These are phyloP conservation scores for Cheilosia scutellata DNA, from an alignment of 2,888 invertebrate genomes.

Conservation along the genomic window DNA sequence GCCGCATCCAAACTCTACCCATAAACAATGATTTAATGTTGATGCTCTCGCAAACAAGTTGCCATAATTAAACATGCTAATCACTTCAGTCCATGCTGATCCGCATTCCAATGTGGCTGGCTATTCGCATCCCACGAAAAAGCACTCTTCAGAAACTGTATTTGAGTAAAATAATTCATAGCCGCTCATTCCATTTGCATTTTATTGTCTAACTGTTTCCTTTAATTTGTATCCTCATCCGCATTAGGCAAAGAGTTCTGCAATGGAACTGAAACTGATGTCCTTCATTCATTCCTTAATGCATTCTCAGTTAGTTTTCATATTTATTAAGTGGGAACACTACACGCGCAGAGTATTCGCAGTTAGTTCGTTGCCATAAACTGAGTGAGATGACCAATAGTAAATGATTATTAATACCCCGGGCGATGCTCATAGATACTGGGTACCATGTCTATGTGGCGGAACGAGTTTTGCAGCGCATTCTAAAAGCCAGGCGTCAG, in stretches of 20 bases:
- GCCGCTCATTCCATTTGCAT: conserved; percentile 18
- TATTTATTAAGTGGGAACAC: conserved; percentile 67
- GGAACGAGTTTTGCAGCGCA: conserved; percentile 63
- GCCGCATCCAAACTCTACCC: background rate
- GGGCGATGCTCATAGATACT: conserved; percentile 47
- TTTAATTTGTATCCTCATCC: conserved; percentile 39
- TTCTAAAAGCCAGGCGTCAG: conserved; percentile 29
- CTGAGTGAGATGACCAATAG: conserved; percentile 52
- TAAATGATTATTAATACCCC: conserved; percentile 64
- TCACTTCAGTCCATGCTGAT: background rate
- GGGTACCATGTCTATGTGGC: conserved; percentile 20
- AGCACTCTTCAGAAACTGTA: background rate
- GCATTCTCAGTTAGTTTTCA: conserved; percentile 24
- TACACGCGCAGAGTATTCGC: conserved; percentile 33
- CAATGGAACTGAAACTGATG: conserved; percentile 23
- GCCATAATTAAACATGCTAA: conserved; percentile 2
- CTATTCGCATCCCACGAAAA: background rate
- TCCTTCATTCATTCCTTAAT: conserved; percentile 47
- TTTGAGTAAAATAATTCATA: background rate
- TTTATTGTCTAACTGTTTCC: conserved; percentile 51
- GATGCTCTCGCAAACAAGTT: conserved; percentile 6
- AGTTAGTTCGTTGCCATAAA: conserved; percentile 47
- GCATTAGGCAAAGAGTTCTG: conserved; percentile 15
- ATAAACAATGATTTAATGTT: conserved; percentile 1
- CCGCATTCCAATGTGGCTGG: background rate